phyloP scores from a whole-genome alignment of 2,797 vertebrate genomes.

The Danio kyathit region DNA sequence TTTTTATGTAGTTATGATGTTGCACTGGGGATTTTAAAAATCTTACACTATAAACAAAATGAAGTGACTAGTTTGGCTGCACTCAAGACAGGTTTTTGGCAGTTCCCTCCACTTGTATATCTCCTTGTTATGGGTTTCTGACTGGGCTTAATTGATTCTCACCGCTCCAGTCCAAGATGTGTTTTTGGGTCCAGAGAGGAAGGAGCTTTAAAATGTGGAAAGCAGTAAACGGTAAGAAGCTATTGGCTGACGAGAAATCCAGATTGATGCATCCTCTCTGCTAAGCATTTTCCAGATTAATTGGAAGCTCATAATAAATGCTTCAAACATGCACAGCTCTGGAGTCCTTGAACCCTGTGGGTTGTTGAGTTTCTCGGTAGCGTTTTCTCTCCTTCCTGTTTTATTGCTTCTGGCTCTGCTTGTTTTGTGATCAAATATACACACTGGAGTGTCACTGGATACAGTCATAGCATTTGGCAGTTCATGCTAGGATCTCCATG shows the following conservation, averaged over 20 bases:
- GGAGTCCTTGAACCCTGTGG: constrained; percentile 68
- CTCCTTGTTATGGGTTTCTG: not conserved
- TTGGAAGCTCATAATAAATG: constrained; percentile 65
- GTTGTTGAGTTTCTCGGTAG: constrained; percentile 36
- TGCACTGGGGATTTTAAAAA: not conserved
- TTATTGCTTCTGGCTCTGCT: constrained; percentile 56
- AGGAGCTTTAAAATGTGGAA: constrained; percentile 59
- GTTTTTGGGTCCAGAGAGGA: constrained; percentile 38
- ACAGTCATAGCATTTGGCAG: constrained; percentile 38
- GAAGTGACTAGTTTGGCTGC: not conserved
- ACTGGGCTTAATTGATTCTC: constrained; percentile 35
- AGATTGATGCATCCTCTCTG: constrained; percentile 66
- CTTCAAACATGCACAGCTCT: constrained; percentile 53
- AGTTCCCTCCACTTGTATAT: not conserved
- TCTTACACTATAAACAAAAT: not conserved
- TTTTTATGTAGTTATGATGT: no score
- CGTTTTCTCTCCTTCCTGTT: constrained; percentile 55
- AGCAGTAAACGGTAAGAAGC: constrained; percentile 64
- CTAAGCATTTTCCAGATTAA: constrained; percentile 72
- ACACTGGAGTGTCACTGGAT: constrained; percentile 22
- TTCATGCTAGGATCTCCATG: constrained; percentile 33
- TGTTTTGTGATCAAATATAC: not conserved
- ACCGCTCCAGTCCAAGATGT: constrained; percentile 16
- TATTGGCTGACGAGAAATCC: constrained; percentile 69
- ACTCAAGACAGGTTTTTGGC: constrained; percentile 21